Conservation (phyloP, 1,140 invertebrate species). For the Platyura marginata region DNA sequence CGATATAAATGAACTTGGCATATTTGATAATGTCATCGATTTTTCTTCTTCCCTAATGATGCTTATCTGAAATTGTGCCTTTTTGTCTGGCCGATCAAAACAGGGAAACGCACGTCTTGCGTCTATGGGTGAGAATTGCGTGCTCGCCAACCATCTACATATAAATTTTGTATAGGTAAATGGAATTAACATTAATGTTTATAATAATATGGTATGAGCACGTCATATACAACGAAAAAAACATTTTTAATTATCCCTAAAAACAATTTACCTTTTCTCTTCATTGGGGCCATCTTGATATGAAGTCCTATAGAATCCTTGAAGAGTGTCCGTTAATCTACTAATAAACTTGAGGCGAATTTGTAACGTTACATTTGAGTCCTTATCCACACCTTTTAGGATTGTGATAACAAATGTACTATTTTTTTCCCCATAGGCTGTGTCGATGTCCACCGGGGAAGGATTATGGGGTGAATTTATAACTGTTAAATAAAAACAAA, state of each 20-base stretch:
- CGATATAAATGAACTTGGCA: constrained; percentile 30
- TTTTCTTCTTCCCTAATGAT: constrained; percentile 41
- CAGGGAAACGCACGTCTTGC: constrained; percentile 68
- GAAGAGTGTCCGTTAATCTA: constrained; percentile 38
- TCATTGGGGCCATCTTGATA: constrained; percentile 41
- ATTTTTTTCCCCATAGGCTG: constrained; percentile 17
- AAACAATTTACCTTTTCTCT: constrained; percentile 36
- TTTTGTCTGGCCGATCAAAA: constrained; percentile 70
- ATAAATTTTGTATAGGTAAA: no score
- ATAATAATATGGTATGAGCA: not conserved
- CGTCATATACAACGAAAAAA: constrained; percentile 5
- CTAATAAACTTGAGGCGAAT: constrained; percentile 43
- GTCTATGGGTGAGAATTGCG: constrained; percentile 66
- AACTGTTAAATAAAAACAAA: no score
- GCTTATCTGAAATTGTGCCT: constrained; percentile 53
- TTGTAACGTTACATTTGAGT: constrained; percentile 6
- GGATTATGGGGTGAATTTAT: constrained; percentile 10
- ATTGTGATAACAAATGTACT: constrained; percentile 14
- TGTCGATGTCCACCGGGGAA: constrained; percentile 16
- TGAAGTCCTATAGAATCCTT: constrained; percentile 61
- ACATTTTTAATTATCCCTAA: constrained; percentile 2
- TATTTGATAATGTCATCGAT: constrained; percentile 41
- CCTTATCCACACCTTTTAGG: not conserved
- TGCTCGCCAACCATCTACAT: constrained; percentile 45
- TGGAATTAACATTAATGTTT: constrained; percentile 16